phyloP scores from a whole-genome alignment of 2,113 vertebrate genomes.

The Petromus typicus region DNA sequence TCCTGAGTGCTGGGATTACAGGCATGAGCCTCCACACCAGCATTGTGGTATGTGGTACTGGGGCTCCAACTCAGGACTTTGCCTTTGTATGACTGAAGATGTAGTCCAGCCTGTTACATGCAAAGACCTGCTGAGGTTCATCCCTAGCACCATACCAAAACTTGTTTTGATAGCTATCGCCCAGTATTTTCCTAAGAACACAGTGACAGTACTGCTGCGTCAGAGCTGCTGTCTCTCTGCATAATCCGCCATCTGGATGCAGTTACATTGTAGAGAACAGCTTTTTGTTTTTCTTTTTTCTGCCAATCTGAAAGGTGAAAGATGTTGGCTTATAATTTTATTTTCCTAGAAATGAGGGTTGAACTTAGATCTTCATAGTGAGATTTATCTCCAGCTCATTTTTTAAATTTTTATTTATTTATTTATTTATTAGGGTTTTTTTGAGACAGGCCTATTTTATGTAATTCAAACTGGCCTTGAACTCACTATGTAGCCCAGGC shows the following conservation, averaged over 20 bases:
- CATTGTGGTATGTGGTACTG: too few relatives aligned
- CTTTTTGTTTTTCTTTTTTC: neutral
- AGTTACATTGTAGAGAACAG: neutral
- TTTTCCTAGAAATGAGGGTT: neutral
- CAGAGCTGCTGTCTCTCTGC: neutral
- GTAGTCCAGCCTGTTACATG: neutral
- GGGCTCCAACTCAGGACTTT: too few relatives aligned
- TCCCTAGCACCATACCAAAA: neutral
- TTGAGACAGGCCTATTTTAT: neutral
- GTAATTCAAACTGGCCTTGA: neutral
- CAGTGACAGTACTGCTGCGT: accelerated
- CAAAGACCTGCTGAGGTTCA: neutral
- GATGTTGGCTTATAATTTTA: neutral
- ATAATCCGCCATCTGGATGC: neutral
- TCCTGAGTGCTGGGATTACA: neutral
- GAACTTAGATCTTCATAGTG: neutral
- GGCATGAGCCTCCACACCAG: neutral
- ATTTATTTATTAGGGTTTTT: too few relatives aligned
- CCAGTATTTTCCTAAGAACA: neutral
- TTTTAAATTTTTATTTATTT: neutral
- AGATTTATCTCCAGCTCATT: neutral
- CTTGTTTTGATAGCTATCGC: neutral
- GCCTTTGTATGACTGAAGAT: neutral
- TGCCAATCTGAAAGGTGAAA: neutral
- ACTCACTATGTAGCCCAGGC: neutral